Base-by-base conservation (phyloP, 2,797 vertebrate species). In the Knipowitschia caucasica region DNA sequence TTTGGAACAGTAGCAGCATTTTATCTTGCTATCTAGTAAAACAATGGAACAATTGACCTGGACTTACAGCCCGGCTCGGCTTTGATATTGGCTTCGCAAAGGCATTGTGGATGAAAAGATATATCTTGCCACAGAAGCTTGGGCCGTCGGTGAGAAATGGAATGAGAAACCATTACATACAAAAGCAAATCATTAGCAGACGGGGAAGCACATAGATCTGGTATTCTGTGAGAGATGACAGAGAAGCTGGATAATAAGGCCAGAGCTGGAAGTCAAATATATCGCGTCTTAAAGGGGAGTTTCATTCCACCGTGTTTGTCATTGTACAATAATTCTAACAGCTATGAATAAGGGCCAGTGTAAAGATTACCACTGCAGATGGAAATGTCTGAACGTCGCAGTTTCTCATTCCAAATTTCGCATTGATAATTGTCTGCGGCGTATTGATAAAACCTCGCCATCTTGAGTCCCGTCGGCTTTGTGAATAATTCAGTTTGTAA, bases 101-200 rank as follows among this genome's bases (percentile, higher is more conserved):
- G 45, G 53, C 59, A 38, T 52, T 35, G 50, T 11, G 73, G 71
- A 83, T 78, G 60, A 81, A 77, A 77, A 71, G 66, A 79, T 71
- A 67, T 11, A 64, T 71, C 61, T 72, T 49, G 21, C 56, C 39
- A 67, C 58, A 73, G 67, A 71, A 71, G 52, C 54, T 47, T n/a
- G 29, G 49, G 50, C 50, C 40, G 52, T 43, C 62, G 10, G 23
- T 58, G 67, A 73, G 68, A 73, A 84, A 78, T 50, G 59, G 62
- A 80, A 82, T 53, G 57, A 80, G 75, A 79, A 31, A 66, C 68
- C 57, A 82, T 86, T 81, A 81, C 73, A 67, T 69, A 64, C 72
- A 81, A 83, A 86, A 74, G 79, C 62, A 77, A 78, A 77, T 80
- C 70, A 81, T 88, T 85, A 88, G 80, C 81, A 83, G 72, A 46